These are phyloP conservation scores for Ciona savignyi DNA, from an alignment of 23 tunicate species.

Conservation along the genomic window DNA sequence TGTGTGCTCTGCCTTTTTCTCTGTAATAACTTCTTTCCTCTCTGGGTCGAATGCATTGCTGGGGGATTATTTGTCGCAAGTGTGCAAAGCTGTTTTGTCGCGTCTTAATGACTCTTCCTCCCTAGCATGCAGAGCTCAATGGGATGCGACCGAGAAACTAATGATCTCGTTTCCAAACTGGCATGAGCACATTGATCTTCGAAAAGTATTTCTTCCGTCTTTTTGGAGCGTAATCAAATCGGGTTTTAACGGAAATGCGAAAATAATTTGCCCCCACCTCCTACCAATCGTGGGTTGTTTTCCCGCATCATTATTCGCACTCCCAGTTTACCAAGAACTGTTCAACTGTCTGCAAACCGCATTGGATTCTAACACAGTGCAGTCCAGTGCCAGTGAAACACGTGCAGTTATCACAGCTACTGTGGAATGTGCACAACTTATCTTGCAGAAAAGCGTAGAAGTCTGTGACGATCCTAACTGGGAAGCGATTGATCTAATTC, in stretches of 20 bases:
- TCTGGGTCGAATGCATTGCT: conserved; percentile 11
- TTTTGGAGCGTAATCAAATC: conserved; percentile 33
- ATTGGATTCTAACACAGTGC: conserved; percentile 11
- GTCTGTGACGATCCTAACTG: conserved; percentile 10
- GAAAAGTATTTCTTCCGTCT: conserved; percentile 64
- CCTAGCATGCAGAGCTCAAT: conserved; percentile 21
- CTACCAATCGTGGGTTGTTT: conserved; percentile 23
- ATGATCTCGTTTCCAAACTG: conserved; percentile 25
- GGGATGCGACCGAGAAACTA: conserved; percentile 49
- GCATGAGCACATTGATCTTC: conserved; percentile 53
- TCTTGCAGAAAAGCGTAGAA: conserved; percentile 18
- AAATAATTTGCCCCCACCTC: conserved; percentile 20
- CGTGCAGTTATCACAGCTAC: conserved; percentile 27
- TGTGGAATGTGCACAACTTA: conserved; percentile 33
- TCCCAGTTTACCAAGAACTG: conserved; percentile 44
- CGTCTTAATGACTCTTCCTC: conserved; percentile 45
- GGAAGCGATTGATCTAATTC: conserved; percentile 5
- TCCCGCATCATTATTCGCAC: conserved; percentile 28
- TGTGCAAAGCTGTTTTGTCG: conserved; percentile 41
- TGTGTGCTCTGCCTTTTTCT: conserved; percentile 48
- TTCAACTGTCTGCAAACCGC: conserved; percentile 22
- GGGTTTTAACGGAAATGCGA: conserved; percentile 71
- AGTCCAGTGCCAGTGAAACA: conserved; percentile 35
- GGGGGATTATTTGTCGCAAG: conserved; percentile 6
- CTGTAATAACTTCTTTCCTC: conserved; percentile 27